A percentile compares a stretch with the other conserved stretches of the same genome.
Conservation (phyloP, 1,140 invertebrate genomes). For the Caligus rogercresseyi region DNA sequence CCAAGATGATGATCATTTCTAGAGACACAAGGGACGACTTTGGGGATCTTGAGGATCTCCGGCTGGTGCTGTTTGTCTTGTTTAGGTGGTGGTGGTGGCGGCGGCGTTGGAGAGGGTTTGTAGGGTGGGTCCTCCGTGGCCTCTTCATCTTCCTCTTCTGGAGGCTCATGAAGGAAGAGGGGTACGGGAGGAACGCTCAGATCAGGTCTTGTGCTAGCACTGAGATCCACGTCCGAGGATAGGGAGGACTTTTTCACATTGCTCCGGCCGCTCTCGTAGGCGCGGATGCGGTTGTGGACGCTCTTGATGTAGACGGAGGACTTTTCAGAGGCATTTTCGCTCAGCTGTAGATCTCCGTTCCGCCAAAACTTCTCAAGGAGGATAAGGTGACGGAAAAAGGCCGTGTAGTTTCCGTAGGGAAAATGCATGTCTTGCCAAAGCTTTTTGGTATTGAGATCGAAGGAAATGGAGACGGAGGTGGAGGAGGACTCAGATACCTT, state of each 20-base stretch:
- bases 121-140: background rate
- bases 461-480: constrained; percentile 49
- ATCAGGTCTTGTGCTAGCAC: constrained; percentile 11
- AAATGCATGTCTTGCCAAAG: constrained; percentile 59
- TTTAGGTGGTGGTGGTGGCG: background rate
- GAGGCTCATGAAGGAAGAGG: constrained; percentile 3
- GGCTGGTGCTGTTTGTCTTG: background rate
- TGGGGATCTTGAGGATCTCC: constrained; percentile 15
- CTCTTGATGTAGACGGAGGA: constrained; percentile 55
- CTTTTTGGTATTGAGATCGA: constrained; percentile 54
- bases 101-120: background rate
- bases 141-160: background rate
- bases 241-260: background rate
- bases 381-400: constrained; percentile 56
- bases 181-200: constrained; percentile 11
- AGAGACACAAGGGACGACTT: too few relatives aligned
- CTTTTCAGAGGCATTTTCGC: constrained; percentile 48
- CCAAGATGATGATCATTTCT: too few relatives aligned
- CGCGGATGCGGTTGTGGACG: constrained; percentile 51
- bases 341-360: constrained; percentile 50
- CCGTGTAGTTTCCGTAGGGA: constrained; percentile 64
- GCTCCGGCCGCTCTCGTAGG: constrained; percentile 39
- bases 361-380: constrained; percentile 53
- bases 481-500: background rate
- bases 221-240: constrained; percentile 9